These are phyloP conservation scores for Panagrolaimus sp. DNA, from an alignment of 1,140 invertebrate species.

Conservation along the genomic window DNA sequence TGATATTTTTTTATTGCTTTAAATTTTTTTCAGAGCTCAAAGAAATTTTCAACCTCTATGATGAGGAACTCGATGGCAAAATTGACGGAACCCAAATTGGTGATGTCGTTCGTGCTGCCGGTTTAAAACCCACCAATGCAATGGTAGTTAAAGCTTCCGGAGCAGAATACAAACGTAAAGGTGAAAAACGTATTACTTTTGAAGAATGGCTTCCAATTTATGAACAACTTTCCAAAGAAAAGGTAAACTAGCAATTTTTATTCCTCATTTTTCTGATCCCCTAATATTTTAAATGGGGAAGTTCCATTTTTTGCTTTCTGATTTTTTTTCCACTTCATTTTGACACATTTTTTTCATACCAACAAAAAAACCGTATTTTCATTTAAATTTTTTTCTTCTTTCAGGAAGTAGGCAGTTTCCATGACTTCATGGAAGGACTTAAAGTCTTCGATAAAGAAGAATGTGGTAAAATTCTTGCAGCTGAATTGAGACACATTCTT, in stretches of 20 bases:
- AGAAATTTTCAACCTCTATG: constrained; percentile 58
- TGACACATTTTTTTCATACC: too few relatives aligned
- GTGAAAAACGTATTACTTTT: constrained; percentile 72
- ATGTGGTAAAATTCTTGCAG: constrained; percentile 89
- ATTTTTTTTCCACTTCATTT: not conserved
- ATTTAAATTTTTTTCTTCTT: constrained; percentile 18
- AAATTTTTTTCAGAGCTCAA: constrained; percentile 44
- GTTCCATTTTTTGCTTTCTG: constrained; percentile 4
- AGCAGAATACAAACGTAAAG: constrained; percentile 57
- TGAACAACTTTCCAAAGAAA: constrained; percentile 88
- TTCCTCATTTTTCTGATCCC: not conserved
- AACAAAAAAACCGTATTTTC: not conserved
- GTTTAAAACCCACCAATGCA: constrained; percentile 57
- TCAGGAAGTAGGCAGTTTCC: constrained; percentile 92
- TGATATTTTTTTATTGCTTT: not conserved
- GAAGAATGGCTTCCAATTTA: constrained; percentile 98
- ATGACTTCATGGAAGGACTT: constrained; percentile 97
- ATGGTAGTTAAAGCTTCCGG: constrained; percentile 56
- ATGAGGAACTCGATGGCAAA: constrained; percentile 57
- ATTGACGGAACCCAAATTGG: constrained; percentile 59
- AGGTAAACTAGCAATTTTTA: constrained; percentile 34
- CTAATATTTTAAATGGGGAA: not conserved
- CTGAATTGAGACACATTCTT: constrained; percentile 91
- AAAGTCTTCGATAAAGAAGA: constrained; percentile 95
- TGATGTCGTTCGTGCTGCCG: constrained; percentile 55